Conservation (phyloP, 2,797 vertebrate species). For the Enteromius paludinosus region DNA sequence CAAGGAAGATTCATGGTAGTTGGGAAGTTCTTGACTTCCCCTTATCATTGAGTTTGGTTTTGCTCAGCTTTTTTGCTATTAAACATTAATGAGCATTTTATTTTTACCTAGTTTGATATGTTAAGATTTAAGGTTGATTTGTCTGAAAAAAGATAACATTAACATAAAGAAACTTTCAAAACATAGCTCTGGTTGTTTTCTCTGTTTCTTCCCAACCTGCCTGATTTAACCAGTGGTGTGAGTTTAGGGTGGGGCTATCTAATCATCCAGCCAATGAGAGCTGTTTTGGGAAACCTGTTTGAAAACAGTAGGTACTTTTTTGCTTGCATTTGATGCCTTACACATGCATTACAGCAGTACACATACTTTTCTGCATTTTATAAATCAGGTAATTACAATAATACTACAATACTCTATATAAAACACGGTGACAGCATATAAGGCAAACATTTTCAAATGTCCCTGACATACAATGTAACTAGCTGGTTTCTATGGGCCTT, state of each 20-base stretch:
- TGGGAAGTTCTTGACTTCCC: background rate
- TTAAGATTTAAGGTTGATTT: background rate
- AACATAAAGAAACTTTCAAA: background rate
- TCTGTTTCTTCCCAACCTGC: background rate
- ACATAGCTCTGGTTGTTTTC: background rate
- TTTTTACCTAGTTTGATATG: background rate
- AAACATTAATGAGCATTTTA: background rate
- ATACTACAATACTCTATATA: background rate
- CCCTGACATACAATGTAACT: background rate
- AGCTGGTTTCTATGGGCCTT: background rate
- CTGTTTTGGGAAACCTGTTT: constrained; percentile 8
- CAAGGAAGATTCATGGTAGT: background rate
- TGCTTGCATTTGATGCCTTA: background rate
- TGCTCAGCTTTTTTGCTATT: background rate
- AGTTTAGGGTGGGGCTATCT: background rate
- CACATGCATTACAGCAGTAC: background rate
- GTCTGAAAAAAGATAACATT: background rate
- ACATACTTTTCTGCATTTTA: background rate
- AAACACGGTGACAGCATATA: background rate
- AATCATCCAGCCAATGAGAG: background rate
- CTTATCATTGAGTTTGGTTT: background rate
- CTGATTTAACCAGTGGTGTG: background rate
- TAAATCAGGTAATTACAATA: background rate
- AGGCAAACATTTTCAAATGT: background rate
- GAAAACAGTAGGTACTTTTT: background rate